A percentile compares a stretch with the other conserved stretches of the same genome.
Conservation (phyloP, 1,140 invertebrate species). For the Zeugodacus cucurbitae region DNA sequence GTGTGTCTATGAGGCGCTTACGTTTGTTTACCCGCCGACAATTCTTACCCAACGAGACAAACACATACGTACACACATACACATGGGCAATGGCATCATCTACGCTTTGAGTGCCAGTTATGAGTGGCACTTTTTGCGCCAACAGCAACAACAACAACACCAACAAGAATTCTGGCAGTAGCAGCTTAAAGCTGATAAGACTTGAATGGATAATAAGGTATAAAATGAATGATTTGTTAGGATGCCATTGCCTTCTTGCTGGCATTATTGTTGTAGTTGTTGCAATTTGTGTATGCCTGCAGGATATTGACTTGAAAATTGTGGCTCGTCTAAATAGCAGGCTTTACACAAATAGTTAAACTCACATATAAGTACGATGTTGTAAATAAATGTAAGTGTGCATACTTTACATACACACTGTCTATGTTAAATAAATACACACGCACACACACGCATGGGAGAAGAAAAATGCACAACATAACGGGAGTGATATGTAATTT, state of each 20-base stretch:
- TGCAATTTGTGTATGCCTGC: background rate
- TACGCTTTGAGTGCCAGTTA: background rate
- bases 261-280: background rate
- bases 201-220: background rate
- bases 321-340: too few relatives aligned
- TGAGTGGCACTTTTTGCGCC: background rate
- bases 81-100: background rate
- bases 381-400: too few relatives aligned
- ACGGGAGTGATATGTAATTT: background rate
- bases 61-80: background rate
- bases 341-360: too few relatives aligned
- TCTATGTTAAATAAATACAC: too few relatives aligned
- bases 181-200: background rate
- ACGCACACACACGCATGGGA: too few relatives aligned
- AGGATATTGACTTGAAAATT: background rate
- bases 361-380: too few relatives aligned
- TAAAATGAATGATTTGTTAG: slow-evolving; percentile 10
- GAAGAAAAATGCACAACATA: too few relatives aligned
- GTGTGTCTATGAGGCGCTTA: background rate
- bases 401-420: too few relatives aligned
- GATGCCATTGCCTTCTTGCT: background rate
- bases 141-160: background rate
- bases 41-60: background rate
- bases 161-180: background rate
- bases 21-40: background rate